Base-by-base conservation (phyloP, 2,113 vertebrate species). In the Phasianus colchicus region DNA sequence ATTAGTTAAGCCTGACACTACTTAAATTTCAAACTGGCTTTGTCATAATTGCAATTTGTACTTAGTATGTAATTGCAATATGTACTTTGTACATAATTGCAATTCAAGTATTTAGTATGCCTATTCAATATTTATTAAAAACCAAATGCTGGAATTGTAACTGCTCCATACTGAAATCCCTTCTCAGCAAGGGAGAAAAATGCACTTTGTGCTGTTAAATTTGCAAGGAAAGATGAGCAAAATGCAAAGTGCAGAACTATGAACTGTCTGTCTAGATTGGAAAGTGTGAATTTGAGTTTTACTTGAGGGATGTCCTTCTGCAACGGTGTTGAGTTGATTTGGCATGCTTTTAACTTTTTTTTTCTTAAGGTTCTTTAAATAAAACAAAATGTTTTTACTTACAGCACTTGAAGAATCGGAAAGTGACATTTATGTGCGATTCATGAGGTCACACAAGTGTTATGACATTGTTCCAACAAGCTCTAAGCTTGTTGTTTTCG, bases 401-500 rank as follows among this genome's bases (percentile, higher is more conserved):
- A 30, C 96, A 98, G 98, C 91, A 96, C 97, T 97, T 82, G 98
- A 98, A 97, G 98, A 99, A 96, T 99, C 99, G 2, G 99, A 99
- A 96, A 98, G 99, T 74, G 99, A 99, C 85, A 99, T 99, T 97
- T 99, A 99, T 97, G 99, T 98, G 98, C 98, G 99, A 88, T 99
- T 99, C 98, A 99, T 99, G 99, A 99, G 98, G 97, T 99, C 98
- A 89, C 99, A 99, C 98, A 99, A 99, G 97, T 99, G 99, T 96
- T 99, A 99, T 4, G 99, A 99, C 98, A 99, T 99, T 96, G 98
- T 99, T 89, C 99, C 99, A 7, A 99, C 99, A 79, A 99, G 99
- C 96, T 99, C 99, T 85, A 99, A 99, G 96, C 98, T 99, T 73
- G 99, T 99, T 82, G 99, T 99, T 97, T 99, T 99, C 72, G 99